Evolutionary conservation across 2,113 vertebrate genomes (phyloP).

Genomic region (Pungitius pungitius): DNA sequence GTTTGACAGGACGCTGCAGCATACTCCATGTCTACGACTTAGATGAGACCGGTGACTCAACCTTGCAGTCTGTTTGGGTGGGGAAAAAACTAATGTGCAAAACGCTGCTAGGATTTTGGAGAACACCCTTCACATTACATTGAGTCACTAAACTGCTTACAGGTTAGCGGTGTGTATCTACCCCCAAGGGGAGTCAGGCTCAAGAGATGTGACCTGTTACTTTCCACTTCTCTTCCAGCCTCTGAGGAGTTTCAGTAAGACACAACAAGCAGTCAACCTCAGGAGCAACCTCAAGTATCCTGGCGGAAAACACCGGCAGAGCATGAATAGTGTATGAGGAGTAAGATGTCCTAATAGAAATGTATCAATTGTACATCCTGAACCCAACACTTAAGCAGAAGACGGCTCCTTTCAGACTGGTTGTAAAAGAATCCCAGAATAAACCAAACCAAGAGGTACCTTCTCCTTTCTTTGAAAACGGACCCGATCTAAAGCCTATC

Average conservation of each 20-base stretch:
- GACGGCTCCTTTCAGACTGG: neutral
- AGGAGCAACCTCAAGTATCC: neutral
- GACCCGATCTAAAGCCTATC: neutral
- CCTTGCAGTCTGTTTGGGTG: no score
- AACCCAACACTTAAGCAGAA: neutral
- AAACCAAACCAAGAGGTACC: neutral
- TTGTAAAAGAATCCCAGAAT: neutral
- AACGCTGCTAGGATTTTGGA: neutral
- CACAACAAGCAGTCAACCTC: conserved; percentile 1
- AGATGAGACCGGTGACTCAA: conserved; percentile 5
- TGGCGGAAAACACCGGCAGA: conserved; percentile 11
- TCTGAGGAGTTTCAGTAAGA: conserved; percentile 1
- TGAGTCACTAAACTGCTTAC: neutral
- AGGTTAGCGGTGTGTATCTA: neutral
- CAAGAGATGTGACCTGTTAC: neutral
- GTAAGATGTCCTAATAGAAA: conserved; percentile 16
- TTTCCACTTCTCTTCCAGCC: neutral
- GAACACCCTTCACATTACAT: neutral
- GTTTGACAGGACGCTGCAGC: neutral
- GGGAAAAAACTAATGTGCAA: neutral
- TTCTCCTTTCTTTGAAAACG: neutral
- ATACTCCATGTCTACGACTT: neutral
- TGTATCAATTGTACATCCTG: neutral
- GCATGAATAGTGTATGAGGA: conserved; percentile 5
- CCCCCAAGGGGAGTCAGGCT: neutral